Percentiles rank a stretch among this genome's conserved stretches.
These are phyloP conservation scores for Spondyliosoma cantharus DNA, from an alignment of 2,797 vertebrate species.

Conservation along the genomic window DNA sequence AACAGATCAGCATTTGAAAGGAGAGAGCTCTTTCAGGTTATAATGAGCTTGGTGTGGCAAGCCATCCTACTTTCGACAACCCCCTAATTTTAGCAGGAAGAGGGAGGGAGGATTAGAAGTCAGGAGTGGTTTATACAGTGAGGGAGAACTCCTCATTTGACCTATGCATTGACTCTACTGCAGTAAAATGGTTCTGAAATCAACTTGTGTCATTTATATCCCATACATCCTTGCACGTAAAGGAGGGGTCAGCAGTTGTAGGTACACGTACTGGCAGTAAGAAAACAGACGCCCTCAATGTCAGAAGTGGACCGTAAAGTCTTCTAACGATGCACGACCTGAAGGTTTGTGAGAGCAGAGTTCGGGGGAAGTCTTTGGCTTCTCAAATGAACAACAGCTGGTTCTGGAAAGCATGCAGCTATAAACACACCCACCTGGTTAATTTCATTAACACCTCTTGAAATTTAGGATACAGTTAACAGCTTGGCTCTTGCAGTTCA, in stretches of 20 bases:
- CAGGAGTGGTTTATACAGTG: slow-evolving; percentile 15
- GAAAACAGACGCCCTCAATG: slow-evolving; percentile 32
- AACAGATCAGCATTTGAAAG: slow-evolving; percentile 63
- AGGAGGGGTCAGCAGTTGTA: slow-evolving; percentile 29
- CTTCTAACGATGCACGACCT: slow-evolving; percentile 49
- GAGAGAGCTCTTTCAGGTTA: slow-evolving; percentile 55
- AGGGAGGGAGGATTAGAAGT: slow-evolving; percentile 30
- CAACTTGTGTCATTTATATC: slow-evolving; percentile 13
- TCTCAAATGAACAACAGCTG: slow-evolving; percentile 63
- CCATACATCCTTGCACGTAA: slow-evolving; percentile 28
- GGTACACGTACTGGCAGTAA: slow-evolving; percentile 24
- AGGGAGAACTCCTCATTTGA: slow-evolving; percentile 43
- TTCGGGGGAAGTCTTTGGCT: slow-evolving; percentile 33
- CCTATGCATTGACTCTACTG: slow-evolving; percentile 10
- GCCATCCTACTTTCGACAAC: slow-evolving; percentile 34
- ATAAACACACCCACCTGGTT: slow-evolving; percentile 60
- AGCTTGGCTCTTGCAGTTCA: slow-evolving; percentile 48
- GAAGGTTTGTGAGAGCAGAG: slow-evolving; percentile 33
- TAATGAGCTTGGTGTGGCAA: slow-evolving; percentile 60
- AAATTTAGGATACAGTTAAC: slow-evolving; percentile 62
- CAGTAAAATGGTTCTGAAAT: background rate
- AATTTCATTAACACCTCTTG: slow-evolving; percentile 74
- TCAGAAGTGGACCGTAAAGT: slow-evolving; percentile 43
- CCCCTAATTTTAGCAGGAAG: slow-evolving; percentile 26
- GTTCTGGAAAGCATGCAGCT: slow-evolving; percentile 27